Base-by-base conservation (phyloP, 1,140 invertebrate species). In the Trinorchestia longiramus region DNA sequence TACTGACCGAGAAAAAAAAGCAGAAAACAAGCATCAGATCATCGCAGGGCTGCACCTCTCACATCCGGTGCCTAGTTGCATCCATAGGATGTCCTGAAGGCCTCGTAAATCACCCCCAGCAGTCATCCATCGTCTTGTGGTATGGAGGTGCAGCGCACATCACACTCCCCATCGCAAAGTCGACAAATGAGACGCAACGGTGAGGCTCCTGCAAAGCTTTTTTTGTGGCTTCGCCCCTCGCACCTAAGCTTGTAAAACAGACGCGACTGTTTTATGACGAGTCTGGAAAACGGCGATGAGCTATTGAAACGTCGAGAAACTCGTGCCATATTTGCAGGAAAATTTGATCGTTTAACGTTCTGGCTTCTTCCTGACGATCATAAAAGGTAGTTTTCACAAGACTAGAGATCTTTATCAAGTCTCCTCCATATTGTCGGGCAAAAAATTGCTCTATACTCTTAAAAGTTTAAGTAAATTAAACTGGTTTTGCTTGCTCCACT, bases 321-420 rank as follows among this genome's bases (percentile, higher is more conserved):
- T 90, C 43, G 88, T 90, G 88, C 88, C n/a, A 42, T 90, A 90
- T 90, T 90, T 90, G 43, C 62, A 90, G 88, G 88, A 28, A 87
- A 90, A 90, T 42, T 90, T 41, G 41, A 90, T 41, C 88, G 41
- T 42, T 90, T 90, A 90, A 43, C 88, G 15, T 90, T 90, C 43
- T 42, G 11, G 43, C 88, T 0, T 90, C 88, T 42, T 41, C 88
- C 28, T 42, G 88, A 43, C 0, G 88, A 90, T 90, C 88, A 90
- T 90, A 90, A 90, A 90, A 90, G 88, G 88, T 43, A 43, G 88
- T 90, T 90, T 90, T 90, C 88, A 90, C 88, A 90, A 90, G 88
- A 90, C 88, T 90, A 41, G 41, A 90, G 88, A 90, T 90, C 88
- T 90, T 43, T 90, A 90, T 90, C 88, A 28, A 90, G 11, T 90